Evolutionary conservation across 2,888 invertebrate genomes (phyloP).

Genomic region (Nomada fabriciana): DNA sequence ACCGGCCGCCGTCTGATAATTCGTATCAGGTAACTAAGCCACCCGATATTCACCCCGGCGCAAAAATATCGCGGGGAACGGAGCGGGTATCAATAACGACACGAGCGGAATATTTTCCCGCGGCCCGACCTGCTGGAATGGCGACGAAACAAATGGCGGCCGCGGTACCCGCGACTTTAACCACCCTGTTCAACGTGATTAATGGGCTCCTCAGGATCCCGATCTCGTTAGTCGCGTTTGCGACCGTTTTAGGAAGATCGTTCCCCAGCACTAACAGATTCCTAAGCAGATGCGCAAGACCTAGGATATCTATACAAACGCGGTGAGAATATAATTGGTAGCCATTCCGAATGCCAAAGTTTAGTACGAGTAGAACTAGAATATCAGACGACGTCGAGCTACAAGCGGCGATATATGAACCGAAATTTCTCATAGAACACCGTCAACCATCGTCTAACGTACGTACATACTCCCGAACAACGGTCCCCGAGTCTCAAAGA

Average conservation of each 20-base stretch:
- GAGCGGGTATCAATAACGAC: slow-evolving; percentile 53
- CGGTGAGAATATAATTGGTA: neutral
- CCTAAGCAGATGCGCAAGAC: neutral
- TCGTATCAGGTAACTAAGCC: slow-evolving; percentile 61
- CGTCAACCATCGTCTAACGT: too few relatives aligned
- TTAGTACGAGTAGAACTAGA: too few relatives aligned
- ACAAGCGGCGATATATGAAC: too few relatives aligned
- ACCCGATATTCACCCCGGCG: slow-evolving; percentile 52
- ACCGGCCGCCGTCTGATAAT: slow-evolving; percentile 56
- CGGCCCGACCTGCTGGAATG: slow-evolving; percentile 10
- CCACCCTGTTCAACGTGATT: neutral
- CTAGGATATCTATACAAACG: neutral
- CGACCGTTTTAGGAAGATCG: neutral
- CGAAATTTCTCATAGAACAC: too few relatives aligned
- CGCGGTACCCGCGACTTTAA: neutral
- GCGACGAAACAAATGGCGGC: slow-evolving; percentile 39
- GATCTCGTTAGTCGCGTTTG: neutral
- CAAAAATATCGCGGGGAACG: slow-evolving; percentile 51
- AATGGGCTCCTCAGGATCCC: neutral
- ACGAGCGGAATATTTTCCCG: slow-evolving; percentile 41
- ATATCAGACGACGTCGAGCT: too few relatives aligned
- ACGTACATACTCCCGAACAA: neutral
- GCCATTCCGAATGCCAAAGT: neutral
- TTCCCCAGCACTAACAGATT: neutral
- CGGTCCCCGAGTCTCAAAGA: neutral